These are phyloP conservation scores for Sinodicranocentrus sp. DNA, from an alignment of 2,888 invertebrate genomes.

Conservation along the genomic window DNA sequence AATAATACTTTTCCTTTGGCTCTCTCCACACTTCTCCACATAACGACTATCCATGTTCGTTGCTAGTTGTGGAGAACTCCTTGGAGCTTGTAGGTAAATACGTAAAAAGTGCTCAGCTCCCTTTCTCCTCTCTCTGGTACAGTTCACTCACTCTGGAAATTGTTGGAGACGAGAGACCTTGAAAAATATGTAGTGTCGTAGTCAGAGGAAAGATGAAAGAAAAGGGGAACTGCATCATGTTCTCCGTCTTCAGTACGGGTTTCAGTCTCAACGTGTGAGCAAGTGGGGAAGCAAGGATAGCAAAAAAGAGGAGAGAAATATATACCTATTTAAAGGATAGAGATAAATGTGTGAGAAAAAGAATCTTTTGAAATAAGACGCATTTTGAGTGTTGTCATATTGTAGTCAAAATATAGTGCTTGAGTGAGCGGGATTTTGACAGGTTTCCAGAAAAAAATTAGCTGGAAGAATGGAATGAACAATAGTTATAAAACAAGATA, in stretches of 20 bases:
- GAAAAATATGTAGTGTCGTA: conserved; percentile 9
- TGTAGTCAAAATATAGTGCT: too few relatives aligned
- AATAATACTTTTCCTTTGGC: too few relatives aligned
- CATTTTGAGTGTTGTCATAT: neutral
- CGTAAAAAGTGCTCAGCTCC: conserved; percentile 1
- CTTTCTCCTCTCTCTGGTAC: neutral
- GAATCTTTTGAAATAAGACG: too few relatives aligned
- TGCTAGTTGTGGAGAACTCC: too few relatives aligned
- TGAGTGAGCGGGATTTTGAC: conserved; percentile 35
- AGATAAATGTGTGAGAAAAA: neutral
- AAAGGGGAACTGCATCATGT: conserved; percentile 38
- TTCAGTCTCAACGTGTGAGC: conserved; percentile 6
- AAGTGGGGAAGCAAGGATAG: neutral
- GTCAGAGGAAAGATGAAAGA: conserved; percentile 16
- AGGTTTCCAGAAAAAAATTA: conserved; percentile 23
- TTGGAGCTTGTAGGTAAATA: too few relatives aligned
- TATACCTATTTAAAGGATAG: neutral
- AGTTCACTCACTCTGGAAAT: conserved; percentile 4
- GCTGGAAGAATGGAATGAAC: too few relatives aligned
- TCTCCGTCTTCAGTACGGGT: conserved; percentile 18
- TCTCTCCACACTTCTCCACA: too few relatives aligned
- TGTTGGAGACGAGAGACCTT: conserved; percentile 10
- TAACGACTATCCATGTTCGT: too few relatives aligned
- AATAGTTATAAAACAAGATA: neutral
- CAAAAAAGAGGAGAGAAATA: conserved; percentile 1